Percentiles rank a stretch among this genome's conserved stretches.
phyloP scores from a whole-genome alignment of 2,797 vertebrate genomes.

The Rhynchonycteris naso region DNA sequence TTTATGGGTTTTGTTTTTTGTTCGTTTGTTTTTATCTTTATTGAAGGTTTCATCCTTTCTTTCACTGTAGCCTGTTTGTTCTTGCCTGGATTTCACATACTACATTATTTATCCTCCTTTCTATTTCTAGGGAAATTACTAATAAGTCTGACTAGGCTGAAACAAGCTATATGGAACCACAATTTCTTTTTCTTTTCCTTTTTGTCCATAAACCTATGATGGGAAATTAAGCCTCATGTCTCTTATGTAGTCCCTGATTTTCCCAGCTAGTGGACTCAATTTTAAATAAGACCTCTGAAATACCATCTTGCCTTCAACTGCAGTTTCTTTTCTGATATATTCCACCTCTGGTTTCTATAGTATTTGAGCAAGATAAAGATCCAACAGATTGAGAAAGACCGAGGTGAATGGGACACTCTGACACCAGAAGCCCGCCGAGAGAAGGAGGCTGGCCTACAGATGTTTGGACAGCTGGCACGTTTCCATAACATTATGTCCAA shows the following conservation, averaged over 20 bases:
- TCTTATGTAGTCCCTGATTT: background rate
- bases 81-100: background rate
- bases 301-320: slow-evolving; percentile 29
- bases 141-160: background rate
- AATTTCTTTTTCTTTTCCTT: background rate
- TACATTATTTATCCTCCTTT: background rate
- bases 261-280: slow-evolving; percentile 26
- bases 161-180: slow-evolving; percentile 1
- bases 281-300: slow-evolving; percentile 50
- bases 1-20: background rate
- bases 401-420: slow-evolving; percentile 95
- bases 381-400: slow-evolving; percentile 96
- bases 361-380: slow-evolving; percentile 99
- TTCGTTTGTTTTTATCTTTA: background rate
- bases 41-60: background rate
- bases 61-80: background rate
- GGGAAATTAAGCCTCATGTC: background rate
- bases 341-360: slow-evolving; percentile 83
- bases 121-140: background rate
- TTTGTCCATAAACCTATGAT: background rate
- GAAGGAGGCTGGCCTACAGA: slow-evolving; percentile 97
- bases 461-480: slow-evolving; percentile 97
- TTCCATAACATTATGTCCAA: slow-evolving; percentile 99
- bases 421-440: slow-evolving; percentile 93
- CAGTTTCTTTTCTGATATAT: background rate